phyloP scores from a whole-genome alignment of 2,113 vertebrate genomes.

The Serinus canaria region DNA sequence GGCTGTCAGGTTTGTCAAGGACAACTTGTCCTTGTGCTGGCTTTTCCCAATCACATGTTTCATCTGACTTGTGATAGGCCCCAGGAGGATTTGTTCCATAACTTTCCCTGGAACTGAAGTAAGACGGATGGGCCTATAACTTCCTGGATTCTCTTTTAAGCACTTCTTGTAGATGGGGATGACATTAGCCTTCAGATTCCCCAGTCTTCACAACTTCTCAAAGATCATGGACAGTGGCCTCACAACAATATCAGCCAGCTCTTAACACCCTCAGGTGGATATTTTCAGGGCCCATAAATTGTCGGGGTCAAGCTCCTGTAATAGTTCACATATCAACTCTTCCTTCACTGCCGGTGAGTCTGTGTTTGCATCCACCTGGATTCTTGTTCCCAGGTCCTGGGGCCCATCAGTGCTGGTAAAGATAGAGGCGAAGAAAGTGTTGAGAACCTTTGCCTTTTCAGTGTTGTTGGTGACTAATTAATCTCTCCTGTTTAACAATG shows the following conservation, averaged over 20 bases:
- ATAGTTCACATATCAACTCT: not conserved
- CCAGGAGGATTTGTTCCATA: not conserved
- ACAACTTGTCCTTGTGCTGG: not conserved
- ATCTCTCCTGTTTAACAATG: not conserved
- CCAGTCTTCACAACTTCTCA: not conserved
- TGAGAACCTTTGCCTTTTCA: not conserved
- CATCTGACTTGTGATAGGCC: not conserved
- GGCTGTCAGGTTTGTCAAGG: not conserved
- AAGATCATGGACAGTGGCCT: not conserved
- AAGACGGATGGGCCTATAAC: not conserved
- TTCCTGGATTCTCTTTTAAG: not conserved
- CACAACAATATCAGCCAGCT: not conserved
- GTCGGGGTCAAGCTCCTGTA: not conserved
- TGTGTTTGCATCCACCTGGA: not conserved
- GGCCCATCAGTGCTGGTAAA: not conserved
- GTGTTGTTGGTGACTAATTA: not conserved
- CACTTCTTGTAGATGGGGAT: not conserved
- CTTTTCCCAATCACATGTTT: not conserved
- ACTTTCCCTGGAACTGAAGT: not conserved
- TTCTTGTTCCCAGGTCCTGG: not conserved
- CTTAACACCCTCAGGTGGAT: not conserved
- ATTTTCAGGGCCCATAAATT: not conserved
- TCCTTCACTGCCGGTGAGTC: not conserved
- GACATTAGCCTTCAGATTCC: not conserved
- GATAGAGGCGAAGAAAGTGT: not conserved